Base-by-base conservation (phyloP, 2,888 invertebrate species). In the Rotaria macrura region DNA sequence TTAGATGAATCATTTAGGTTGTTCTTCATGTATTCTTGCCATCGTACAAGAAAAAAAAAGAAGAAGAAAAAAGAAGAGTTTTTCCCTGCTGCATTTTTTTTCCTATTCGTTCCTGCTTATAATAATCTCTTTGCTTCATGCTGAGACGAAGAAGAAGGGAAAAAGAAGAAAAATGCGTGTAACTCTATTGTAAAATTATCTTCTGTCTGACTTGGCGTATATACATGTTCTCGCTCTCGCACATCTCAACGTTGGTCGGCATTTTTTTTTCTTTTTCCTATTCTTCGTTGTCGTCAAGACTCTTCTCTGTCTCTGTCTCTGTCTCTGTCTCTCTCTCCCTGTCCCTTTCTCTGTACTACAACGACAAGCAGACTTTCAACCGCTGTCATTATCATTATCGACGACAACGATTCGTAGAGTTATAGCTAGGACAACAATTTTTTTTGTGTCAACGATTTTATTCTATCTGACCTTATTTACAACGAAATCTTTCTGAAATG, bases 101-200 rank as follows among this genome's bases (percentile, higher is more conserved):
- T 65, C 65, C 65, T 34, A 34, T 65, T 65, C 34, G 20, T 65
- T 65, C 14, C 65, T 65, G 65, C 65, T 65, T 65, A 17, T 65
- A 65, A 65, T 65, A 17, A 65, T 34, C 34, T 29, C 14, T 65
- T 29, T 34, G 34, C 17, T 65, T 65, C 20, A 34, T 34, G 65
- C 65, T 12, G 17, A 29, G 65, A 38, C 17, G 65, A 34, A 34
- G 65, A 25, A 65, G 29, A 65, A 57, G 65, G 29, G 14, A 65
- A 57, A 65, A 65, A 65, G 65, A 20, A 65, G 65, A 65, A 65
- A 65, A 65, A 65, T 65, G 65, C 34, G 65, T 65, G 65, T 65
- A 65, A 65, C 34, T 65, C 34, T 65, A 65, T 65, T 65, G 65
- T 65, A 65, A 65, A 65, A 65, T 65, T 65, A 65, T 65, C 65